Percentiles rank a stretch among this genome's conserved stretches.
These are phyloP conservation scores for Stercorarius parasiticus DNA, from an alignment of 2,113 vertebrate genomes.

Conservation along the genomic window DNA sequence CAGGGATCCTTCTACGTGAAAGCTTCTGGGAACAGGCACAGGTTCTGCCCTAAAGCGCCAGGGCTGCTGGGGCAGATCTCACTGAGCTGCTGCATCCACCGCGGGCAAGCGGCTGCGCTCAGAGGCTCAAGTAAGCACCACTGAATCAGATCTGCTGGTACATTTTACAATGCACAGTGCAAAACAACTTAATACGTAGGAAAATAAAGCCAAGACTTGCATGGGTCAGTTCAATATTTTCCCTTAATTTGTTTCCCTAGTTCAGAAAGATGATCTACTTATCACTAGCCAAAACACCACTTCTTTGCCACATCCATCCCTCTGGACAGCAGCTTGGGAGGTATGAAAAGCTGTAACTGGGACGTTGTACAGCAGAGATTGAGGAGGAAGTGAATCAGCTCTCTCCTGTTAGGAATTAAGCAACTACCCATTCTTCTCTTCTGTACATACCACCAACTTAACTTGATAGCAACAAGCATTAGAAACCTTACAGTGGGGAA, in stretches of 20 bases:
- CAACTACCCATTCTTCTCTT: neutral
- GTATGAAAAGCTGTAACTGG: neutral
- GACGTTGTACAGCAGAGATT: neutral
- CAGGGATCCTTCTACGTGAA: neutral
- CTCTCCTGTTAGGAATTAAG: neutral
- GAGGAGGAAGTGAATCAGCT: neutral
- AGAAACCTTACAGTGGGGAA: neutral
- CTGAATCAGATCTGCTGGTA: neutral
- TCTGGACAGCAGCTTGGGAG: neutral
- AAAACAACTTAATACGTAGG: rapidly evolving
- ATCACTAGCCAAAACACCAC: neutral
- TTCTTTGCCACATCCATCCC: neutral
- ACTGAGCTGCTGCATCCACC: neutral
- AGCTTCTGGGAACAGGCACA: neutral
- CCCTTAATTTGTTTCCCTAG: neutral
- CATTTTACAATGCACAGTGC: rapidly evolving
- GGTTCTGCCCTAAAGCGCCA: neutral
- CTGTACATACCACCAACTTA: neutral
- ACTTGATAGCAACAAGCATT: neutral
- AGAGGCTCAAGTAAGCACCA: neutral
- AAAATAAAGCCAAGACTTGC: neutral
- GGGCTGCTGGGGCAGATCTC: neutral
- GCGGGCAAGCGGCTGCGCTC: neutral
- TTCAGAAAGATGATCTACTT: neutral
- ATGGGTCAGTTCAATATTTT: neutral